A percentile compares a stretch with the other conserved stretches of the same genome.
Conservation (phyloP, 1,140 invertebrate species). For the Holotrichia oblita region DNA sequence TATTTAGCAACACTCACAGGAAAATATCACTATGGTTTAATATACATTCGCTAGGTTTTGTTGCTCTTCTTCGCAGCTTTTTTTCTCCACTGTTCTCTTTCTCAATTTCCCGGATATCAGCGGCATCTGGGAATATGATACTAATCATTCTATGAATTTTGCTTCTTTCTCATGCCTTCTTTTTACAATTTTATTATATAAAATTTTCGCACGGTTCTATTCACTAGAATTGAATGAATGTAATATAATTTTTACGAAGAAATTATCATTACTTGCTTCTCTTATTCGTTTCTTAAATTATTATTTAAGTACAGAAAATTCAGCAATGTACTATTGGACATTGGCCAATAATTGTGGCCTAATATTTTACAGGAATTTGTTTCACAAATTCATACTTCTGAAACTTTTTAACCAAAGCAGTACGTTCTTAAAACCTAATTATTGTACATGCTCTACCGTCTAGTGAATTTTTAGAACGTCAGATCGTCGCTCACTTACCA, state of each 20-base stretch:
- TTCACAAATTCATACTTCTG: no score
- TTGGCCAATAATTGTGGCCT: no score
- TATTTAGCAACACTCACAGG: no score
- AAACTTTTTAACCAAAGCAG: no score
- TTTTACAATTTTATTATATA: not conserved
- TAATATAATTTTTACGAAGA: not conserved
- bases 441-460: no score
- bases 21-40: not conserved
- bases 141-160: not conserved
- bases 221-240: not conserved
- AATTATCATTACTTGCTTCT: not conserved
- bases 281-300: not conserved
- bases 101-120: constrained; percentile 1
- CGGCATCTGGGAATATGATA: not conserved
- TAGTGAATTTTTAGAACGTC: no score
- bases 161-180: not conserved
- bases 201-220: not conserved
- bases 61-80: not conserved
- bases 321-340: no score
- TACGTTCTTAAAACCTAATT: no score
- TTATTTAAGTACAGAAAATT: not conserved
- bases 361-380: no score
- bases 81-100: not conserved
- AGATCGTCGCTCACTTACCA: no score
- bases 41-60: not conserved